Conservation (phyloP, 2,113 vertebrate species). For the Phoxinus phoxinus region DNA sequence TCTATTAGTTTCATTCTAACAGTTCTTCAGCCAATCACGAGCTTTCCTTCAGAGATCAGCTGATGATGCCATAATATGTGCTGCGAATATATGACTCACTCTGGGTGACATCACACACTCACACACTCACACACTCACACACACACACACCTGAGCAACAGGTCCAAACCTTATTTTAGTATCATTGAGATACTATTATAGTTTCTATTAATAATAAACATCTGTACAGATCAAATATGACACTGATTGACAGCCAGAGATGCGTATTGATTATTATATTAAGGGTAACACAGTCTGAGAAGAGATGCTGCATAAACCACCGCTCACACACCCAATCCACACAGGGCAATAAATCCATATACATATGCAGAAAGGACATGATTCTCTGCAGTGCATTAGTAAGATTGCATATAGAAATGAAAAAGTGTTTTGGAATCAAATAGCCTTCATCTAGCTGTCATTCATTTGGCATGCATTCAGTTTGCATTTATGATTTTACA, state of each 20-base stretch:
- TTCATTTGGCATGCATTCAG: neutral
- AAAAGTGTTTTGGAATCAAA: neutral
- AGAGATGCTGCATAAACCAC: neutral
- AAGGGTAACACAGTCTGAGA: neutral
- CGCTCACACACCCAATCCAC: neutral
- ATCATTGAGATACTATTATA: too few relatives aligned
- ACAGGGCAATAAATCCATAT: neutral
- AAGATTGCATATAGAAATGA: neutral
- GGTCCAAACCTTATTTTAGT: neutral
- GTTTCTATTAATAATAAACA: too few relatives aligned
- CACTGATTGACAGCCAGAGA: neutral
- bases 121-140: neutral
- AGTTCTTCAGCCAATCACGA: neutral
- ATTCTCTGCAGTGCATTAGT: neutral
- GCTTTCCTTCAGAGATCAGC: too few relatives aligned
- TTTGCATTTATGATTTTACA: neutral
- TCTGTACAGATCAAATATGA: neutral
- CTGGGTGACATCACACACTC: neutral
- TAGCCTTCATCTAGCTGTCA: neutral
- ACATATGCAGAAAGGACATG: neutral
- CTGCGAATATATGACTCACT: constrained; percentile 10
- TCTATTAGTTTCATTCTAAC: neutral
- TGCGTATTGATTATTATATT: neutral
- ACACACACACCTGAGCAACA: neutral
- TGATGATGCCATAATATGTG: neutral